Conservation (phyloP, 2,797 vertebrate species). For the Danio albolineatus region DNA sequence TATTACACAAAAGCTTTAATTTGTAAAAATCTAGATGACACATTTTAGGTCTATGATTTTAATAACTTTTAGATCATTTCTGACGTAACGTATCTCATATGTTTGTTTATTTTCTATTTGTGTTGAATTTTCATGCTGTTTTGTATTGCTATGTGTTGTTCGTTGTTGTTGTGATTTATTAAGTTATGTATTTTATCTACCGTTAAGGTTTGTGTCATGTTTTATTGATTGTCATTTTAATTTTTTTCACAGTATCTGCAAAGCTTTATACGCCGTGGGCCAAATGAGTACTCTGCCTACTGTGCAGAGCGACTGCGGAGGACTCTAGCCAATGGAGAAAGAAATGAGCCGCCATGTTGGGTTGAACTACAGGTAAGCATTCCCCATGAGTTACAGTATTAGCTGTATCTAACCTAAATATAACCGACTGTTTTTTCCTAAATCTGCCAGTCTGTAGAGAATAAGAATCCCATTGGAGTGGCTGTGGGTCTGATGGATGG, state of each 20-base stretch:
- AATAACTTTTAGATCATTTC: no score
- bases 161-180: neutral
- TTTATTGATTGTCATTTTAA: neutral
- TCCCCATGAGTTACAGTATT: neutral
- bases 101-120: neutral
- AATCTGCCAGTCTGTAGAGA: constrained; percentile 83
- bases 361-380: constrained; percentile 87
- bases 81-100: no score
- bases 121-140: neutral
- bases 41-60: no score
- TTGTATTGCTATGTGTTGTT: neutral
- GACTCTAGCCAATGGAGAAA: constrained; percentile 83
- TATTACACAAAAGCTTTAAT: no score
- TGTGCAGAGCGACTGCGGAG: constrained; percentile 85
- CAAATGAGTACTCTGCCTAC: constrained; percentile 78
- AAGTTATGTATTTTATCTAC: no score
- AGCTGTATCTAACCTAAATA: neutral
- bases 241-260: constrained; percentile 81
- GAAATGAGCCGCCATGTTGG: constrained; percentile 88
- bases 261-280: constrained; percentile 84
- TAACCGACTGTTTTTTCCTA: neutral
- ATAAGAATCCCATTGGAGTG: constrained; percentile 80
- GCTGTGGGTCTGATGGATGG: constrained; percentile 82
- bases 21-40: no score
- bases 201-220: no score